Conservation (phyloP, 2,113 vertebrate genomes). For the Brienomyrus brachyistius region DNA sequence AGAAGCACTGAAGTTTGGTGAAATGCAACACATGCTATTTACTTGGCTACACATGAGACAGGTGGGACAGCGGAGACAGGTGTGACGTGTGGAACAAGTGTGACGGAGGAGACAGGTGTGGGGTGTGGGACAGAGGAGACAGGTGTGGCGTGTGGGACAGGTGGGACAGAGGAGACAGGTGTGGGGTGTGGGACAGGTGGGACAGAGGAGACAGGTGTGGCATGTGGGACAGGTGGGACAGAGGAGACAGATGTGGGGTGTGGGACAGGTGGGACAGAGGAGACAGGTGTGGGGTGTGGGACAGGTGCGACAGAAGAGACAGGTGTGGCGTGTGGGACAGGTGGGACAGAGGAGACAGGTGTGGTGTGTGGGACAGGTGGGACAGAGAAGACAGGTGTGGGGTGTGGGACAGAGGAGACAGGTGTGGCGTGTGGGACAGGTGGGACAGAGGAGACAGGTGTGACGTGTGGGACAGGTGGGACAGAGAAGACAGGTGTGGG, state of each 20-base stretch:
- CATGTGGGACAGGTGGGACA: background rate
- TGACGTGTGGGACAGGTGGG: too few species aligned
- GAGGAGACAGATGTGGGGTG: background rate
- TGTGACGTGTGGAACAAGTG: too few species aligned
- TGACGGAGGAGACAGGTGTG: too few species aligned
- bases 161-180: background rate
- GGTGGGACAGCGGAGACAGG: background rate
- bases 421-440: background rate
- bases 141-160: background rate
- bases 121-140: background rate
- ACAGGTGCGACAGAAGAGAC: too few species aligned
- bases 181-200: background rate
- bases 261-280: background rate
- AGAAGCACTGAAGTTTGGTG: too few species aligned
- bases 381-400: background rate
- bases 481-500: too few species aligned
- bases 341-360: background rate
- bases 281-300: background rate
- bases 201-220: background rate
- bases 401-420: too few species aligned
- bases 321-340: background rate
- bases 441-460: background rate
- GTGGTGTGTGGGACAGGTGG: background rate
- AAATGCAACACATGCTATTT: background rate
- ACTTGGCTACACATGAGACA: background rate